phyloP scores from a whole-genome alignment of 2,888 invertebrate genomes.

The Caenorhabditis panamensis region DNA sequence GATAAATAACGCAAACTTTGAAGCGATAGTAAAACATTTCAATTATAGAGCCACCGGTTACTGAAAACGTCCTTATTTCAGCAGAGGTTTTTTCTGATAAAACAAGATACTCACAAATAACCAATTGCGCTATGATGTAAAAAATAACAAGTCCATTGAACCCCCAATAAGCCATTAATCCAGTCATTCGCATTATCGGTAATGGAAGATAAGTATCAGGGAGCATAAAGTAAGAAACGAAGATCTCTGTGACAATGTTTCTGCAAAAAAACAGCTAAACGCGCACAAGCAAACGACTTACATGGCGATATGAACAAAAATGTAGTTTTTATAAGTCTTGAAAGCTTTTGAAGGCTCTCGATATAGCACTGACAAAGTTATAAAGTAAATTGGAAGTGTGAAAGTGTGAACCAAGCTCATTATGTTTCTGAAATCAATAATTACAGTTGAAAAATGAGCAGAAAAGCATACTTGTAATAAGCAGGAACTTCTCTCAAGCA shows the following conservation, averaged over 20 bases:
- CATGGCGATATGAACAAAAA: neutral
- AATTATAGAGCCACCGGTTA: neutral
- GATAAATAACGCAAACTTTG: neutral
- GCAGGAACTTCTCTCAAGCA: too few relatives aligned
- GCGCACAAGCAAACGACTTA: neutral
- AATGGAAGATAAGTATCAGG: conserved; percentile 2
- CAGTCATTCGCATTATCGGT: neutral
- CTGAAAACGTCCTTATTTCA: neutral
- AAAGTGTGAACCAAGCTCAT: too few relatives aligned
- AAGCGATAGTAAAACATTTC: conserved; percentile 5
- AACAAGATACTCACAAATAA: neutral
- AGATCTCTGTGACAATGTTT: conserved; percentile 2
- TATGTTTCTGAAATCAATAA: too few relatives aligned
- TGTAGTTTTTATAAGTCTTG: neutral
- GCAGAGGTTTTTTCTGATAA: too few relatives aligned
- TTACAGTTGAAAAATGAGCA: too few relatives aligned
- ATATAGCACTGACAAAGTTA: neutral
- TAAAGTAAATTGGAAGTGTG: neutral
- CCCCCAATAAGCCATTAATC: neutral
- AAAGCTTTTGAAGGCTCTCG: neutral
- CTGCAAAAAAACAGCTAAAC: neutral
- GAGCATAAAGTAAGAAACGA: conserved; percentile 1
- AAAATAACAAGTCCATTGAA: neutral
- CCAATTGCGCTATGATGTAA: neutral
- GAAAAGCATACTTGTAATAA: too few relatives aligned